These are phyloP conservation scores for Lordiphosa collinella DNA, from an alignment of 1,140 invertebrate genomes.

Conservation along the genomic window DNA sequence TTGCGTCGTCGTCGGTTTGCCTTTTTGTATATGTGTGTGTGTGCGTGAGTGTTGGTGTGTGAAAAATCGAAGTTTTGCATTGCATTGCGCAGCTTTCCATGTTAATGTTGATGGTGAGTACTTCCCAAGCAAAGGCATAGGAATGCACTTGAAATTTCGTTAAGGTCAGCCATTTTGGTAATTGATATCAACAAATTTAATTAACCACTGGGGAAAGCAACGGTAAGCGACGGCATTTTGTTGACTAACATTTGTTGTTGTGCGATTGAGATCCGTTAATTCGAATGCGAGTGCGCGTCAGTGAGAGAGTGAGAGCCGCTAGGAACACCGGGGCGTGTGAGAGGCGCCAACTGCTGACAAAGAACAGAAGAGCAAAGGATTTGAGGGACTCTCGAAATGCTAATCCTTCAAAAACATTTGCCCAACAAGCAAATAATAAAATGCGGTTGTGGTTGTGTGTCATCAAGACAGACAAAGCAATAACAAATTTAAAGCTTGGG, in stretches of 20 bases:
- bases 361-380: background rate
- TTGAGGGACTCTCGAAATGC: constrained; percentile 2
- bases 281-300: constrained; percentile 32
- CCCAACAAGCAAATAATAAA: background rate
- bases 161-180: constrained; percentile 5
- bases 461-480: background rate
- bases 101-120: constrained; percentile 48
- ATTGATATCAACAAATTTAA: constrained; percentile 33
- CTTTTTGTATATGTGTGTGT: constrained; percentile 22
- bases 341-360: constrained; percentile 8
- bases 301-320: constrained; percentile 2
- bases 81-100: constrained; percentile 37
- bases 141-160: constrained; percentile 21
- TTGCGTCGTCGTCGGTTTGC: constrained; percentile 17
- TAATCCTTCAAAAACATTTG: too few relatives aligned
- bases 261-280: constrained; percentile 64
- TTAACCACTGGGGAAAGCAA: constrained; percentile 10
- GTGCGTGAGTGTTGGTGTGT: constrained; percentile 47
- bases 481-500: constrained; percentile 4
- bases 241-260: constrained; percentile 64
- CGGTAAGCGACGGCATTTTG: constrained; percentile 64
- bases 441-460: constrained; percentile 22
- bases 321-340: constrained; percentile 1
- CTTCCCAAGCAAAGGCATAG: background rate
- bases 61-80: constrained; percentile 75